Evolutionary conservation across 1,140 invertebrate genomes (phyloP).

Genomic region (Batillaria attramentaria): DNA sequence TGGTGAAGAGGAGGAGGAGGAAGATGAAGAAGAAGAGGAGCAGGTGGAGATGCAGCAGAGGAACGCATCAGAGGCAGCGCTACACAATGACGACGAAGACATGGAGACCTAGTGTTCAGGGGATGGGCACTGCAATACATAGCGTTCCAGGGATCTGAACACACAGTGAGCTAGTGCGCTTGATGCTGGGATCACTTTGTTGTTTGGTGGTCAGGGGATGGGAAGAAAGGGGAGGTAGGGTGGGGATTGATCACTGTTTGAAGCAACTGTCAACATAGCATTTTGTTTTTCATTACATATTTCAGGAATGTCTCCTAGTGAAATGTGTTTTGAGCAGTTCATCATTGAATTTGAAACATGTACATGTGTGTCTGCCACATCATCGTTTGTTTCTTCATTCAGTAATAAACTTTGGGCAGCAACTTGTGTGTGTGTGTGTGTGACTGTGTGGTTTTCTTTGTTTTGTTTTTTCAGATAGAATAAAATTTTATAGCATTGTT

Average conservation of each 20-base stretch:
- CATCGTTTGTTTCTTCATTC: too few species aligned
- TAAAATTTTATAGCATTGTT: too few species aligned
- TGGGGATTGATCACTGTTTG: not conserved
- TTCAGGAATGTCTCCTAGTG: too few species aligned
- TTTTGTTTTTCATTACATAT: too few species aligned
- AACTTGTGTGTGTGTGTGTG: too few species aligned
- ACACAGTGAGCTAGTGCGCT: too few species aligned
- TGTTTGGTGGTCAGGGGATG: not conserved
- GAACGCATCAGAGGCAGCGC: not conserved
- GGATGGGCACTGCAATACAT: not conserved
- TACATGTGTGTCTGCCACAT: too few species aligned
- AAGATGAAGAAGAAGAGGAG: slow-evolving; percentile 37
- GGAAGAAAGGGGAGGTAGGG: not conserved
- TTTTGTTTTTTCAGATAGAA: too few species aligned
- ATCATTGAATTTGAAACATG: too few species aligned
- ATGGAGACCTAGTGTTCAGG: slow-evolving; percentile 22
- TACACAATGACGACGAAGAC: slow-evolving; percentile 14
- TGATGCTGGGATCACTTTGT: not conserved
- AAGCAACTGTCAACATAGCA: not conserved
- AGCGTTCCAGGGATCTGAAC: not conserved
- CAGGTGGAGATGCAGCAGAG: slow-evolving; percentile 21
- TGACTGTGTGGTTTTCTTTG: too few species aligned
- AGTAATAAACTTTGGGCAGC: too few species aligned
- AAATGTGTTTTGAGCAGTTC: too few species aligned
- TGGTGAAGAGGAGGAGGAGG: slow-evolving; percentile 28